Evolutionary conservation across 2,888 invertebrate species (phyloP), one percentile per base, ranked within the genome.

Genomic region (Pegoplata infirma): DNA sequence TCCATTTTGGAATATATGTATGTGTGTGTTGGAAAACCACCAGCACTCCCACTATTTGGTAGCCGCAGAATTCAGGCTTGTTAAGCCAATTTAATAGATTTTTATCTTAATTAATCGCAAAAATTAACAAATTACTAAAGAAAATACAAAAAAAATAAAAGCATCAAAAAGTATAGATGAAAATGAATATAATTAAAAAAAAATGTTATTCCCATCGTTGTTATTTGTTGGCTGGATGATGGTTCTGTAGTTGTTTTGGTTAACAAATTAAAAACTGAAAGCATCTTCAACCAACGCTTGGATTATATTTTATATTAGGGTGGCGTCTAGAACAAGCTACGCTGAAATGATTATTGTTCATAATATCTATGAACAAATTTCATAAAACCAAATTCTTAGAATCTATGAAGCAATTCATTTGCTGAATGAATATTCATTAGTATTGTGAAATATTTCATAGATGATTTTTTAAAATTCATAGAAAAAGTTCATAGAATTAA

Each of bases 81-180:
- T n/a, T 17, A 53, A 21, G 63, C 17, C 25, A 71, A 47, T 28
- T 51, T 25, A 64, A 64, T 32, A 58, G 49, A 66, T 64, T 86
- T 85, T 84, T 76, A 84, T 85, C 85, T 84, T 84, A 85, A 86
- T 84, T 86, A 84, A 83, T 82, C 82, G 83, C 81, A 82, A 49
- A 83, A 86, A 87, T 87, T 86, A 86, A 84, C 84, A 86, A 84
- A 86, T 85, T 84, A 82, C 76, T 81, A 82, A 76, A 80, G 51
- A 53, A 49, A 56, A 68, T 40, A 40, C 16, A 79, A 75, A 67
- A 28, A 74, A 78, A 66, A 40, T 10, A 67, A 56, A 51, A 67
- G 66, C 82, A 17, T 51, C 51, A 3, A 12, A n/a, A n/a, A n/a
- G n/a, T n/a, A n/a, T n/a, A n/a, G n/a, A 4, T 28, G 16, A 10